Conservation (phyloP, 2,888 invertebrate species). For the Xestia c-nigrum region DNA sequence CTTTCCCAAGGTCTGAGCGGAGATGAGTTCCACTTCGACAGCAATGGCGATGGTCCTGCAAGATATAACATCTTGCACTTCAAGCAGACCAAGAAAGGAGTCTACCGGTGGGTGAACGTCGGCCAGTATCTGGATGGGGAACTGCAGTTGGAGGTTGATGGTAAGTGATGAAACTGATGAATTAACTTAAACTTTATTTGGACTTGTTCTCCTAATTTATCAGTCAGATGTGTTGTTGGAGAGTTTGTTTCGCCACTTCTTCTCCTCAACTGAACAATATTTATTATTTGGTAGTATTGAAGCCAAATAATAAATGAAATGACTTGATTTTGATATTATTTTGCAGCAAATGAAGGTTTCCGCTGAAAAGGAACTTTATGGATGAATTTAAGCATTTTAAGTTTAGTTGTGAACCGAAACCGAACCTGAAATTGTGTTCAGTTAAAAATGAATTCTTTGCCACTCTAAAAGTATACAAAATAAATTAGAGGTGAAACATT, state of each 20-base stretch:
- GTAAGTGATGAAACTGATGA: slow-evolving; percentile 85
- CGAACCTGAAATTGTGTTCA: background rate
- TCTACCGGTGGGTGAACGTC: slow-evolving; percentile 96
- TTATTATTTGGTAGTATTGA: too few species aligned
- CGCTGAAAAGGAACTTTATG: background rate
- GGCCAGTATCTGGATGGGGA: slow-evolving; percentile 96
- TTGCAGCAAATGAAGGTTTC: background rate
- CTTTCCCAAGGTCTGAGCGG: slow-evolving; percentile 94
- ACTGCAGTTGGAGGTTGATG: slow-evolving; percentile 94
- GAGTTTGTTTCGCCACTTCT: background rate
- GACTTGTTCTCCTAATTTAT: background rate
- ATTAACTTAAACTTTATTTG: too few species aligned
- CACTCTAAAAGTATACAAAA: background rate
- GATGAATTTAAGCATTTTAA: too few species aligned
- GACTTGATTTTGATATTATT: background rate
- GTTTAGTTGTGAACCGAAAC: too few species aligned
- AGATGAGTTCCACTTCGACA: slow-evolving; percentile 97
- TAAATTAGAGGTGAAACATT: background rate
- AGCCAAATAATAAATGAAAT: background rate
- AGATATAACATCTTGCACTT: slow-evolving; percentile 99
- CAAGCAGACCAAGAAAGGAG: slow-evolving; percentile 94
- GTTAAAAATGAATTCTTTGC: background rate
- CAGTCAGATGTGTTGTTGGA: background rate
- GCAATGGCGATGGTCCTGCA: slow-evolving; percentile 97
- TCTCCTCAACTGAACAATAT: background rate